Evolutionary conservation across 2,797 vertebrate species (phyloP).

Genomic region (Pseudomugil gertrudae): DNA sequence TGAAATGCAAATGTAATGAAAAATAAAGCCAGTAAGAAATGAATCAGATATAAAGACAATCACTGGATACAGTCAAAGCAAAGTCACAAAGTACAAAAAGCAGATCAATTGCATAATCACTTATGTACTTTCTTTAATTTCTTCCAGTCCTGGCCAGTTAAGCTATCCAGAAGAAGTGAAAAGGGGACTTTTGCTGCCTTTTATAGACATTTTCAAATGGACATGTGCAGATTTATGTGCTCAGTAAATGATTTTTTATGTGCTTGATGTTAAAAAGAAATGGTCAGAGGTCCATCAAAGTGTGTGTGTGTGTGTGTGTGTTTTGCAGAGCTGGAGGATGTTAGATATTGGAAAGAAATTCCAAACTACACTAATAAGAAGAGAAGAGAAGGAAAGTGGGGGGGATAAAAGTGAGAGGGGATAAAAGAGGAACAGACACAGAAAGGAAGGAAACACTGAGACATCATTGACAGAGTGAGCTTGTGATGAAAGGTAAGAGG

Average conservation of each 20-base stretch:
- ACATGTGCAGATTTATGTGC: slow-evolving; percentile 24
- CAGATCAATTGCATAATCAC: not conserved
- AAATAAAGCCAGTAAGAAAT: not conserved
- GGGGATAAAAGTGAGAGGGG: slow-evolving; percentile 46
- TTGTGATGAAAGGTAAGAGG: slow-evolving; percentile 54
- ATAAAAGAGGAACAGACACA: slow-evolving; percentile 27
- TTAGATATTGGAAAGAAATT: slow-evolving; percentile 16
- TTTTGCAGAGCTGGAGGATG: slow-evolving; percentile 31
- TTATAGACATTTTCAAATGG: slow-evolving; percentile 14
- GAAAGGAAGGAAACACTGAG: slow-evolving; percentile 49
- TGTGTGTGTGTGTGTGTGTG: not conserved
- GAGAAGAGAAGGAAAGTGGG: slow-evolving; percentile 25
- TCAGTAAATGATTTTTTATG: not conserved
- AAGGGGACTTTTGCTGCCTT: not conserved
- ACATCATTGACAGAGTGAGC: slow-evolving; percentile 32
- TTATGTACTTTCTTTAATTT: not conserved
- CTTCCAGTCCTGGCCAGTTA: not conserved
- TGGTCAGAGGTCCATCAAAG: not conserved
- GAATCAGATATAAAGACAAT: not conserved
- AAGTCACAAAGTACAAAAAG: not conserved
- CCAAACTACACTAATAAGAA: slow-evolving; percentile 32
- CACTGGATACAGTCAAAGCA: not conserved
- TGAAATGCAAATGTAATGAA: not conserved
- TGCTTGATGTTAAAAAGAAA: slow-evolving; percentile 8
- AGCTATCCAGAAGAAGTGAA: slow-evolving; percentile 1